phyloP scores from a whole-genome alignment of 2,888 invertebrate species.

The Noctuana brunneofusca region DNA sequence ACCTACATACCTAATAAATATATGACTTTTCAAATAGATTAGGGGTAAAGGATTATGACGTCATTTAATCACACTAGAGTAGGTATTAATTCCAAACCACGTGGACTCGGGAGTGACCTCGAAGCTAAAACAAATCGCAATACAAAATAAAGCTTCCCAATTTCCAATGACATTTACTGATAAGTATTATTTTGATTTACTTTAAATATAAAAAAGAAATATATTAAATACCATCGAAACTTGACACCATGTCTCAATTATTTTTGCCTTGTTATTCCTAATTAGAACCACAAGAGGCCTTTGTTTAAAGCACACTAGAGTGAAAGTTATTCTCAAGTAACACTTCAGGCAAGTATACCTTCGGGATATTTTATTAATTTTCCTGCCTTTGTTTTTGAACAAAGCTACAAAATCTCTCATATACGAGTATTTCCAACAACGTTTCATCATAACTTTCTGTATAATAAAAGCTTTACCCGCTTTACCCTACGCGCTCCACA shows the following conservation, averaged over 20 bases:
- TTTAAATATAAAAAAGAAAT: too few relatives aligned
- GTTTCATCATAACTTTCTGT: constrained; percentile 1
- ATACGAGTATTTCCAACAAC: constrained; percentile 1
- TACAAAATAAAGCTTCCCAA: too few relatives aligned
- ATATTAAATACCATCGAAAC: not conserved
- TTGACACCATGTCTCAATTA: constrained; percentile 1
- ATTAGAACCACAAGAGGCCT: constrained; percentile 8
- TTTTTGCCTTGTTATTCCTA: constrained; percentile 1
- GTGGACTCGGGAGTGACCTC: too few relatives aligned
- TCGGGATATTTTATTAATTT: constrained; percentile 10
- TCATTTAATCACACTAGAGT: too few relatives aligned
- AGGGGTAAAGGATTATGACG: too few relatives aligned
- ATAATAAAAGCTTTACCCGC: constrained; percentile 12
- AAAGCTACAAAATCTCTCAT: constrained; percentile 3
- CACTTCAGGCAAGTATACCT: constrained; percentile 13
- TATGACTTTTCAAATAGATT: too few relatives aligned
- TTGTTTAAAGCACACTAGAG: not conserved
- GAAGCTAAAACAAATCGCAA: too few relatives aligned
- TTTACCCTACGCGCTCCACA: not conserved
- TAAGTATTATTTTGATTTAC: too few relatives aligned
- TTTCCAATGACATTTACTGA: too few relatives aligned
- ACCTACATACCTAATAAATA: too few relatives aligned
- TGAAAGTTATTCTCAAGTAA: constrained; percentile 11
- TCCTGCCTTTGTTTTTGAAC: constrained; percentile 12
- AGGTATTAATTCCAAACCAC: too few relatives aligned